Evolutionary conservation across 2,797 vertebrate genomes (phyloP), one percentile per base, ranked within the genome.

Genomic region (Spatula versicolor): DNA sequence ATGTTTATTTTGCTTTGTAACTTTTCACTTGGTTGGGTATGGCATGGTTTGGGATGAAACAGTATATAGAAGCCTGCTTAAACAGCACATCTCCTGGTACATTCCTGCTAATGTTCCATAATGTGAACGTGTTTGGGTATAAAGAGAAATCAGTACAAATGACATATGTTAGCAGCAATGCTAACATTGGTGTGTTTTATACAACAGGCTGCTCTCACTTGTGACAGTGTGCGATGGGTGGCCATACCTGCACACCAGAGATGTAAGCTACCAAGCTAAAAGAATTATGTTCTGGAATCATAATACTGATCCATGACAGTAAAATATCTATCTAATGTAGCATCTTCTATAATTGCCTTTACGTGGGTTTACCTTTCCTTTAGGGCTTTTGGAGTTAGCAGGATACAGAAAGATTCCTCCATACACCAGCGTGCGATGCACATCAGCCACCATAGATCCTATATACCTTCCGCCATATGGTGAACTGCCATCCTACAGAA

Each of bases 381-480:
- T 99, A 6, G 99, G 99, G 92, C 98, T 99, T 97, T 99, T 99
- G 94, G 98, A 97, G 90, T 99, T 99, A 25, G 98, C 99, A 7
- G 99, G 99, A 92, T 99, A 99, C 92, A 99, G 95, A 96, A 99
- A 99, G 97, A 99, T 99, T 52, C 99, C 99, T 96, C 99, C 99
- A 7, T 99, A 99, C 21, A 99, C 98, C 95, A 99, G 96, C 1
- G 99, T 99, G 59, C 99, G 98, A 96, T 99, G 99, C 54, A 99
- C 99, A 50, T 99, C 99, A 46, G 99, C 99, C 5, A 99, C 99
- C 99, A 99, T 99, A 52, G 99, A 99, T 18, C 99, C 99, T 80
- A 99, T 98, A 10, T 99, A 99, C 67, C 99, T 98, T 28, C 98
- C 98, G 16, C 99, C 99, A 22, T 99, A 99, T 0, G 99, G 98